phyloP scores from a whole-genome alignment of 1,140 invertebrate species.

The Leucophenga varia region DNA sequence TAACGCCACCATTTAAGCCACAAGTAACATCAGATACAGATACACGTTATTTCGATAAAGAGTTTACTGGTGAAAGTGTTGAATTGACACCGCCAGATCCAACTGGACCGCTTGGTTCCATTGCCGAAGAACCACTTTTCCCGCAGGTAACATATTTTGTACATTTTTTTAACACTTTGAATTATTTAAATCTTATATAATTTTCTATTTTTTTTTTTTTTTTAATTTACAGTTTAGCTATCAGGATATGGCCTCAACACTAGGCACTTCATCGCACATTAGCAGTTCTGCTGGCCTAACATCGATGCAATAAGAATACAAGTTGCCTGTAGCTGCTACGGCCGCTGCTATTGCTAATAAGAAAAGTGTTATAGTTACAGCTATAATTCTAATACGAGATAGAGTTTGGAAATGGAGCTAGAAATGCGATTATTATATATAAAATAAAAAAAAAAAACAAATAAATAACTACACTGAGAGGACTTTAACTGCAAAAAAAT shows the following conservation, averaged over 20 bases:
- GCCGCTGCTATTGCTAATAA: no score
- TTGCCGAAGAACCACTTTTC: conserved; percentile 68
- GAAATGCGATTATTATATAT: conserved; percentile 18
- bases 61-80: conserved; percentile 97
- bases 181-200: neutral
- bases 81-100: conserved; percentile 91
- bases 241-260: conserved; percentile 62
- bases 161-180: neutral
- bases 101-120: conserved; percentile 61
- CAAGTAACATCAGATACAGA: conserved; percentile 95
- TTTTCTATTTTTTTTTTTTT: neutral
- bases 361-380: no score
- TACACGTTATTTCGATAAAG: conserved; percentile 95
- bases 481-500: no score
- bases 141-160: conserved; percentile 49
- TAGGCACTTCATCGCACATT: conserved; percentile 56
- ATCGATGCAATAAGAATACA: conserved; percentile 57
- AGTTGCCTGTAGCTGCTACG: no score
- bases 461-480: no score
- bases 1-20: conserved; percentile 92
- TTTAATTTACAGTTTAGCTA: conserved; percentile 63
- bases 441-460: no score
- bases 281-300: conserved; percentile 54
- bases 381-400: no score
- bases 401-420: no score